These are phyloP conservation scores for Ceramica pisi DNA, from an alignment of 2,888 invertebrate genomes.

Conservation along the genomic window DNA sequence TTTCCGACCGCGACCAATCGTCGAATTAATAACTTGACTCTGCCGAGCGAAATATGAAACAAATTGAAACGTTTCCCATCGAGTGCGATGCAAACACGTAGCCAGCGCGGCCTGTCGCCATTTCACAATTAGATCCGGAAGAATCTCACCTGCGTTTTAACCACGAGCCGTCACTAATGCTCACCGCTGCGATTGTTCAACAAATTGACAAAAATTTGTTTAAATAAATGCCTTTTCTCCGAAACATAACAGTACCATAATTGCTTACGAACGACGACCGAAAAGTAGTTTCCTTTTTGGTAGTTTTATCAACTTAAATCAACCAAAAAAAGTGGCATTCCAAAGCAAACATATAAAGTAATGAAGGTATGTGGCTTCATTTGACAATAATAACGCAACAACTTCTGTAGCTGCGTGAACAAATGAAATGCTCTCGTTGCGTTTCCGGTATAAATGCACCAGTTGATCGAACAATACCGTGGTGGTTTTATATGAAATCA, in stretches of 20 bases:
- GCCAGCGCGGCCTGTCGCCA: slow-evolving; percentile 71
- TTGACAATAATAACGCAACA: slow-evolving; percentile 59
- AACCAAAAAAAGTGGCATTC: slow-evolving; percentile 51
- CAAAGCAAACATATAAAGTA: slow-evolving; percentile 37
- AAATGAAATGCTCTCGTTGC: slow-evolving; percentile 67
- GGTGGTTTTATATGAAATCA: slow-evolving; percentile 79
- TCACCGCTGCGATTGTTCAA: slow-evolving; percentile 70
- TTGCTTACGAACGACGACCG: slow-evolving; percentile 46
- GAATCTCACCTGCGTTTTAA: slow-evolving; percentile 76
- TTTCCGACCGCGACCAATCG: slow-evolving; percentile 79
- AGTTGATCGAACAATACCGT: slow-evolving; percentile 75
- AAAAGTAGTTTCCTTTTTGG: slow-evolving; percentile 24
- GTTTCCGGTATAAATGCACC: slow-evolving; percentile 72
- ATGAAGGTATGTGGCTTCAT: slow-evolving; percentile 16
- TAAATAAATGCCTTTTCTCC: slow-evolving; percentile 67
- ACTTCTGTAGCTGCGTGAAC: slow-evolving; percentile 49
- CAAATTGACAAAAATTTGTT: slow-evolving; percentile 73
- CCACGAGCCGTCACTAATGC: slow-evolving; percentile 81
- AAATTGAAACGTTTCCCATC: slow-evolving; percentile 68
- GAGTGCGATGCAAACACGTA: slow-evolving; percentile 64
- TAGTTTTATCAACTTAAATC: slow-evolving; percentile 38
- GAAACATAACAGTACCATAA: slow-evolving; percentile 60
- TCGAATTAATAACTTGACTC: slow-evolving; percentile 70
- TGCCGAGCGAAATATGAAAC: slow-evolving; percentile 73
- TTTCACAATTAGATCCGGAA: slow-evolving; percentile 88